Evolutionary conservation across 2,888 invertebrate genomes (phyloP), one percentile per base, ranked within the genome.

Genomic region (Dryadula phaetusa): DNA sequence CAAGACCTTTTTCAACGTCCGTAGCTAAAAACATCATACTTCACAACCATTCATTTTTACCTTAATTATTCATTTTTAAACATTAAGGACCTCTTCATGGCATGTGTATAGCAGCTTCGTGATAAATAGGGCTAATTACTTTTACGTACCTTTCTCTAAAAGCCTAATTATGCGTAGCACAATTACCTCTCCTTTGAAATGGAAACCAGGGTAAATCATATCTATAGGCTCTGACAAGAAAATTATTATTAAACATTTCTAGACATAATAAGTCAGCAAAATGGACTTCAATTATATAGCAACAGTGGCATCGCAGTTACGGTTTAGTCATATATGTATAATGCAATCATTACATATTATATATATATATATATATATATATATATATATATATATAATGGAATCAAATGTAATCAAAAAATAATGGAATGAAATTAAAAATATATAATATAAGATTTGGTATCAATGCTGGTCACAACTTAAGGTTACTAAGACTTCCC

Each of bases 91-190:
- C 62, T 49, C 61, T 58, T 62, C 63, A 63, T 58, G 20, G 18
- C 47, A 63, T 58, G 56, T 58, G 63, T 63, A 60, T 46, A 66
- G 54, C 40, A 58, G 63, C 63, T 49, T 60, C 49, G 16, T 64
- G 56, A 46, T 63, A 67, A 63, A 63, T 63, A 63, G 56, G 52
- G 32, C 62, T 67, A 67, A 67, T 63, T 67, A 67, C 58, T 67
- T 58, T 60, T 62, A 58, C 49, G 67, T 63, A 40, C 62, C 53
- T 62, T 62, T 62, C 54, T 66, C 28, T 49, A 52, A 44, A 49
- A 63, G 67, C 42, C 52, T 63, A 63, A 67, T 66, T 66, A 66
- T 63, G 56, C 62, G 56, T 32, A 54, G 62, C 56, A 25, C 37
- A 67, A 67, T 67, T 67, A 62, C 18, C n/a, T 37, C 44, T 49